Percentiles rank a stretch among this genome's conserved stretches.
These are phyloP conservation scores for Spea hammondii DNA, from an alignment of 2,797 vertebrate species.

Conservation along the genomic window DNA sequence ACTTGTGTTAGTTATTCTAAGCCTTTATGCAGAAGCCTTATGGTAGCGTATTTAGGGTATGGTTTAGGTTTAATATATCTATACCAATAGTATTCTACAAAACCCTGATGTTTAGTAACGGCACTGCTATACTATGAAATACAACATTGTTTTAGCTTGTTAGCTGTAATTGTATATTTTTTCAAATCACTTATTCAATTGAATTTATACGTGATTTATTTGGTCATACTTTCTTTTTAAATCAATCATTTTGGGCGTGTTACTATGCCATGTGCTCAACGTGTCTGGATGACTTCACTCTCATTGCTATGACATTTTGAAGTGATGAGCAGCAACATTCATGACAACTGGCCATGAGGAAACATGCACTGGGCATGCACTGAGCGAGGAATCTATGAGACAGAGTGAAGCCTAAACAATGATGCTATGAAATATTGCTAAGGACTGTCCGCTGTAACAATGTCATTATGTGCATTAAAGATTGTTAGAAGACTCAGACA, in stretches of 20 bases:
- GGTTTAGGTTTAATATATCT: too few species aligned
- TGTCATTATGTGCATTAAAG: conserved; percentile 22
- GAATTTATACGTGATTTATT: not conserved
- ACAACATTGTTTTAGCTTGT: too few species aligned
- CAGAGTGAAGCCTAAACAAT: conserved; percentile 7
- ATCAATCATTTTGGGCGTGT: not conserved
- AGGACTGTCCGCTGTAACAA: not conserved
- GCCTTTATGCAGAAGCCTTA: too few species aligned
- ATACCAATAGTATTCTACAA: too few species aligned
- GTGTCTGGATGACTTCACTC: not conserved
- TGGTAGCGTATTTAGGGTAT: too few species aligned
- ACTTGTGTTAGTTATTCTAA: too few species aligned
- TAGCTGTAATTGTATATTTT: too few species aligned
- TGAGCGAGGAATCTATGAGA: not conserved
- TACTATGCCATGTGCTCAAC: conserved; percentile 5
- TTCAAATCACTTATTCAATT: too few species aligned
- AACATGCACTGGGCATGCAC: conserved; percentile 5
- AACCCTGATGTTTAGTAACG: too few species aligned
- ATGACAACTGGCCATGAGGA: conserved; percentile 14
- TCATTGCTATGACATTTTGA: conserved; percentile 2
- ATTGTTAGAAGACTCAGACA: conserved; percentile 12
- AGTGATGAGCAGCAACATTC: conserved; percentile 13
- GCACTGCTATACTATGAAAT: too few species aligned
- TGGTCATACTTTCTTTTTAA: not conserved
- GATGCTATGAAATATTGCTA: conserved; percentile 7